Conservation (phyloP, 2,888 invertebrate species). For the Dynastes hyllus region DNA sequence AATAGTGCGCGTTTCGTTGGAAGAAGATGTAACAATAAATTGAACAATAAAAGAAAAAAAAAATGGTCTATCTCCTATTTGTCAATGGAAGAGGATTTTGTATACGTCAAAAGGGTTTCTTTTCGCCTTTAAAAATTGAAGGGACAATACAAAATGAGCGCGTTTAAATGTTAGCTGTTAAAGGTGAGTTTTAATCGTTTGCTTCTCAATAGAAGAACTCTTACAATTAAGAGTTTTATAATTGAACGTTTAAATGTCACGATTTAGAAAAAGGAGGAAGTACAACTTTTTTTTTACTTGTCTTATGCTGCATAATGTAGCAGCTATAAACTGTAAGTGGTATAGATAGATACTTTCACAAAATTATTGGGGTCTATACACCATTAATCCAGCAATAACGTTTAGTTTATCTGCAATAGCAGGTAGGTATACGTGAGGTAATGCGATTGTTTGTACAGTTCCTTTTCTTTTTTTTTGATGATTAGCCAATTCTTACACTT, state of each 20-base stretch:
- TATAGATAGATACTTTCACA: constrained; percentile 22
- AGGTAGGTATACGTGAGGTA: no score
- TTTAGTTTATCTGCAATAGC: no score
- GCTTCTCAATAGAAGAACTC: no score
- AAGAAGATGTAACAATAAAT: neutral
- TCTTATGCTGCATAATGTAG: neutral
- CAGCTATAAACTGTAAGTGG: neutral
- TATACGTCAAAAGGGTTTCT: neutral
- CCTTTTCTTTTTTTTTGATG: no score
- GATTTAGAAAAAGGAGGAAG: neutral
- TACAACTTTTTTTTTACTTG: neutral
- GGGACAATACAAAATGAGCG: neutral
- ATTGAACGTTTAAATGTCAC: neutral
- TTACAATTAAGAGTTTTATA: neutral
- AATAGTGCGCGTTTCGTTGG: neutral
- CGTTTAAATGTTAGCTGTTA: neutral
- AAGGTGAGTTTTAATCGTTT: neutral
- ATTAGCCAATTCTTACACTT: no score
- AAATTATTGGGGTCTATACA: constrained; percentile 13
- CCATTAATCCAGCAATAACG: neutral
- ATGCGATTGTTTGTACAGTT: no score
- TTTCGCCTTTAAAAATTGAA: neutral
- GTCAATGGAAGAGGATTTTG: neutral
- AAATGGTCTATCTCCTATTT: neutral
- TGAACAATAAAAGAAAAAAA: neutral